Evolutionary conservation across 2,888 invertebrate genomes (phyloP).

Genomic region (Gonocerus acuteangulatus): DNA sequence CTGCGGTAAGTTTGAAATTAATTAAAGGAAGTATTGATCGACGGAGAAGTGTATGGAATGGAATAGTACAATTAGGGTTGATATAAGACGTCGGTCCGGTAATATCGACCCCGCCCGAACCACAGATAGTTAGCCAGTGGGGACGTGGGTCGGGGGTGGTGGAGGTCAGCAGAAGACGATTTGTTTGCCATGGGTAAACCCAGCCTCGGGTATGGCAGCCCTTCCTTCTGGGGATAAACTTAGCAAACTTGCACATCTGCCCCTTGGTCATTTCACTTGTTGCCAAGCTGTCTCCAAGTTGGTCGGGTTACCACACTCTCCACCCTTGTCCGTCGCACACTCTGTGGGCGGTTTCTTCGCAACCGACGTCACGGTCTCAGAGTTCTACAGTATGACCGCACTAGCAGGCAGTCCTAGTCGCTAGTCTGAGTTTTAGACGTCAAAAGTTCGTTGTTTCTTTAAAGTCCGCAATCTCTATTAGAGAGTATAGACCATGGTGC

Average conservation of each 20-base stretch:
- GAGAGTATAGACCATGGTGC: too few relatives aligned
- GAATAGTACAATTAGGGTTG: too few relatives aligned
- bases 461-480: too few relatives aligned
- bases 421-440: too few relatives aligned
- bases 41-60: not conserved
- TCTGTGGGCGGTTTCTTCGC: too few relatives aligned
- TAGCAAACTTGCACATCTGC: constrained; percentile 33
- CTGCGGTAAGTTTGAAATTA: too few relatives aligned
- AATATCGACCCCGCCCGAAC: not conserved
- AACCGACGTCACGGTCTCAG: too few relatives aligned
- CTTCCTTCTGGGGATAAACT: constrained; percentile 3
- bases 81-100: too few relatives aligned
- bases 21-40: constrained; percentile 6
- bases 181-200: constrained; percentile 12
- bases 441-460: too few relatives aligned
- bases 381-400: too few relatives aligned
- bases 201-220: not conserved
- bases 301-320: not conserved
- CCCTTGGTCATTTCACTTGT: constrained; percentile 33
- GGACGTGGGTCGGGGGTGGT: not conserved
- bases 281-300: constrained; percentile 24
- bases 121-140: constrained; percentile 13
- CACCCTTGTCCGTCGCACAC: too few relatives aligned
- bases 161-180: constrained; percentile 23
- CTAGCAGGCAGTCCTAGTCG: too few relatives aligned